Evolutionary conservation across 1,140 invertebrate genomes (phyloP), one percentile per base, ranked within the genome.

Genomic region (Pseudoatta argentina): DNA sequence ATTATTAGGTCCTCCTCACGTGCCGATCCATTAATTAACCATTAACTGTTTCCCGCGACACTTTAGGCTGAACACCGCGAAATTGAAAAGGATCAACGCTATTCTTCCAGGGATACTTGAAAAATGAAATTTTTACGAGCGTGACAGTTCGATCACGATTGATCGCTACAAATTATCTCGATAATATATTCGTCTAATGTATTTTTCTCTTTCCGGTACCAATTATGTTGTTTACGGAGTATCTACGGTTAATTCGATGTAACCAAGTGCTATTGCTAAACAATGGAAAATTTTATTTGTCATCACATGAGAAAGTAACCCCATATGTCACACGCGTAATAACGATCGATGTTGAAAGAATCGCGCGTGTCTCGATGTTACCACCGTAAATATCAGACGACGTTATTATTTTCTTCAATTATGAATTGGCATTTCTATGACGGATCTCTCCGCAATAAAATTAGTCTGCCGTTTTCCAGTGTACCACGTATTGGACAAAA

Each of bases 1-100:
- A 87, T 73, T 78, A 88, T 91, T 87, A 85, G 64, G 76, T 88
- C 91, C 86, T 78, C 76, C 87, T 92, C 93, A 93, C 92, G 93
- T 93, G 94, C 92, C 93, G 91, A 93, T 93, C 92, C 92, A 93
- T 94, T 94, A 94, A 94, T 94, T 94, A 94, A 94, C 92, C 92
- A 92, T 93, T 89, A 24, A 91, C 88, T 91, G 85, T 94, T 93
- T 94, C 91, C 92, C 79, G 88, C 67, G 61, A 77, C 39, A 51
- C 66, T 57, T 71, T 30, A n/a, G n/a, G 27, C 8, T 6, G 21
- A 61, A 27, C 27, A n/a, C 48, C 10, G 30, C 27, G 21, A 73
- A 79, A 67, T 6, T 7, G 66, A 73, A 16, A 81, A 14, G 5
- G 8, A 3, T 14, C 24, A 12, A 27, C 2, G n/a, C 8, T 18